Conservation (phyloP, 1,140 invertebrate genomes). For the Lepidotrigona ventralis region DNA sequence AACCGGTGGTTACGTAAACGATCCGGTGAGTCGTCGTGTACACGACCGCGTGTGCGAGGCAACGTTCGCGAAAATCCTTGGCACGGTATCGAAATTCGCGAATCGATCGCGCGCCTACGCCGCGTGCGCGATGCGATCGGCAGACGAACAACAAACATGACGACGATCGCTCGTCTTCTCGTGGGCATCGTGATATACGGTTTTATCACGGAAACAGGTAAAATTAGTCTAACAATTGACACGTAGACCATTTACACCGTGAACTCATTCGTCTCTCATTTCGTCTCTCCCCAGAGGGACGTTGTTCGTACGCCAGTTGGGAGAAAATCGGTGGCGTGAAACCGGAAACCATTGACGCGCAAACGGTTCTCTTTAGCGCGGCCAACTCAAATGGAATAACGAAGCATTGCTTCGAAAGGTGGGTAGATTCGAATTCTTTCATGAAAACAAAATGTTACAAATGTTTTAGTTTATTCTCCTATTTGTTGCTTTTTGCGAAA, state of each 20-base stretch:
- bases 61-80: slow-evolving; percentile 37
- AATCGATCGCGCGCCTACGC: background rate
- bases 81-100: slow-evolving; percentile 18
- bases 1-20: background rate
- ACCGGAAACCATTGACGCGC: slow-evolving; percentile 63
- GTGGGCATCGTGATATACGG: slow-evolving; percentile 33
- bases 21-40: background rate
- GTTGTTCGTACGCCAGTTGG: slow-evolving; percentile 66
- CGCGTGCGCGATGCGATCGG: background rate
- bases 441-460: too few species aligned
- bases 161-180: background rate
- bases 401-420: slow-evolving; percentile 71
- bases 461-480: too few species aligned
- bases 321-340: slow-evolving; percentile 72
- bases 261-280: background rate
- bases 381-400: slow-evolving; percentile 71
- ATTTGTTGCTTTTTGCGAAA: too few species aligned
- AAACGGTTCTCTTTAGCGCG: slow-evolving; percentile 61
- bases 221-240: background rate
- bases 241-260: background rate
- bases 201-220: slow-evolving; percentile 8
- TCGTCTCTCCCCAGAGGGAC: slow-evolving; percentile 44
- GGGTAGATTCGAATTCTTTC: background rate
- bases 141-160: slow-evolving; percentile 21
- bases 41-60: background rate